Conservation (phyloP, 2,797 vertebrate species). For the Luscinia megarhynchos region DNA sequence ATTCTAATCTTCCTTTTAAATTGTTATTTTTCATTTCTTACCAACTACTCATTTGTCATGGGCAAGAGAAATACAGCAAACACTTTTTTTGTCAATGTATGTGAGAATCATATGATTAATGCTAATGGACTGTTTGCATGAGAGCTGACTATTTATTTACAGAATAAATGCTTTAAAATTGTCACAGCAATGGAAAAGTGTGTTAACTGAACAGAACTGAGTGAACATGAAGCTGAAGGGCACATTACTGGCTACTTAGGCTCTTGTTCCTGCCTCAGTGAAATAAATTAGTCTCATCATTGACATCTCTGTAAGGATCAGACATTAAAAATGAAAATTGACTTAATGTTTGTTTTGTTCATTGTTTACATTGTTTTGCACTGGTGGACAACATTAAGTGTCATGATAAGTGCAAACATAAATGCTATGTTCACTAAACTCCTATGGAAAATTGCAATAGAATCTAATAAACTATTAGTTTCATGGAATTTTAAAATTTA, state of each 20-base stretch:
- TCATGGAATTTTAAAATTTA: neutral
- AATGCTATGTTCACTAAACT: neutral
- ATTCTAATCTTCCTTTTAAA: neutral
- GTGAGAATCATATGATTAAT: conserved; percentile 33
- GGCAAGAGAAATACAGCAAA: neutral
- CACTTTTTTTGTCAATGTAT: neutral
- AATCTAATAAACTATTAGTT: neutral
- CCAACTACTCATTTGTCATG: neutral
- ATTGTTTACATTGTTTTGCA: neutral
- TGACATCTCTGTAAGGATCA: neutral
- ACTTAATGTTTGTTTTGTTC: neutral
- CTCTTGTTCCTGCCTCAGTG: neutral
- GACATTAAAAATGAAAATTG: neutral
- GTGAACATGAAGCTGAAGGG: neutral
- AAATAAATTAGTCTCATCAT: neutral
- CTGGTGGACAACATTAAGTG: neutral
- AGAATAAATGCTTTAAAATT: conserved; percentile 50
- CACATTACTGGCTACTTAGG: neutral
- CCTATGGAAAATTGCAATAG: neutral
- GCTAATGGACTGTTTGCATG: conserved; percentile 45
- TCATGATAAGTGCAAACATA: neutral
- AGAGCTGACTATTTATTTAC: conserved; percentile 38
- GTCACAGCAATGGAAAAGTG: neutral
- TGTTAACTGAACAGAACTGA: conserved; percentile 22
- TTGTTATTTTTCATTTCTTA: neutral